These are phyloP conservation scores for Cataglyphis altisquamis DNA, from an alignment of 2,888 invertebrate species.

Conservation along the genomic window DNA sequence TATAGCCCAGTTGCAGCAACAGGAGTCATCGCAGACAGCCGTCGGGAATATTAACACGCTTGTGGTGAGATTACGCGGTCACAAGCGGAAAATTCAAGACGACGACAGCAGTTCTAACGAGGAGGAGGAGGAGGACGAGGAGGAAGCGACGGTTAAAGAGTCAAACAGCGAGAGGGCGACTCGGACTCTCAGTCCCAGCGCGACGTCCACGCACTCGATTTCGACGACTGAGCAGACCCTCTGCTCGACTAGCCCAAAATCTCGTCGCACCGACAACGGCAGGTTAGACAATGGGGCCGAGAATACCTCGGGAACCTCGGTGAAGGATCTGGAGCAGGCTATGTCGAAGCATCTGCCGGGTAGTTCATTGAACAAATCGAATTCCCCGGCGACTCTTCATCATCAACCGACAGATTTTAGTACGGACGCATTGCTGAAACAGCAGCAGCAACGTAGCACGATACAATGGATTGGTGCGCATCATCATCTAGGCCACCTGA, in stretches of 20 bases:
- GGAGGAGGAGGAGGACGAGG: conserved; percentile 86
- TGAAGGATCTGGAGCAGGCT: conserved; percentile 97
- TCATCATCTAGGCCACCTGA: conserved; percentile 88
- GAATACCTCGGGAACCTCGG: conserved; percentile 89
- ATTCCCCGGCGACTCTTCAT: conserved; percentile 87
- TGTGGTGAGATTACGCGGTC: conserved; percentile 86
- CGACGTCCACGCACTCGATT: conserved; percentile 89
- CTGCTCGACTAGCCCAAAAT: conserved; percentile 83
- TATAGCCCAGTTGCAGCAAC: conserved; percentile 87
- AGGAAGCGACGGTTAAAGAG: conserved; percentile 86
- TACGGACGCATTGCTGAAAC: conserved; percentile 93
- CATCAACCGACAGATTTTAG: conserved; percentile 95
- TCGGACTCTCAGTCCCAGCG: conserved; percentile 88
- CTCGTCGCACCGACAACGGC: conserved; percentile 78
- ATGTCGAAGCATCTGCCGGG: conserved; percentile 97
- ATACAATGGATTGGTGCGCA: conserved; percentile 98
- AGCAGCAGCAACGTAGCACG: conserved; percentile 92
- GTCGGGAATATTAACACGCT: conserved; percentile 77
- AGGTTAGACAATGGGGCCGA: conserved; percentile 80
- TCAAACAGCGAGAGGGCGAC: conserved; percentile 82
- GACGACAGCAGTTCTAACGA: conserved; percentile 80
- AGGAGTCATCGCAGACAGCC: conserved; percentile 75
- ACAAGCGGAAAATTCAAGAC: conserved; percentile 89
- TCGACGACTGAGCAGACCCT: conserved; percentile 85
- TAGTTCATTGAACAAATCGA: conserved; percentile 86